These are phyloP conservation scores for Opisthograptis luteolata DNA, from an alignment of 2,888 invertebrate genomes.

Conservation along the genomic window DNA sequence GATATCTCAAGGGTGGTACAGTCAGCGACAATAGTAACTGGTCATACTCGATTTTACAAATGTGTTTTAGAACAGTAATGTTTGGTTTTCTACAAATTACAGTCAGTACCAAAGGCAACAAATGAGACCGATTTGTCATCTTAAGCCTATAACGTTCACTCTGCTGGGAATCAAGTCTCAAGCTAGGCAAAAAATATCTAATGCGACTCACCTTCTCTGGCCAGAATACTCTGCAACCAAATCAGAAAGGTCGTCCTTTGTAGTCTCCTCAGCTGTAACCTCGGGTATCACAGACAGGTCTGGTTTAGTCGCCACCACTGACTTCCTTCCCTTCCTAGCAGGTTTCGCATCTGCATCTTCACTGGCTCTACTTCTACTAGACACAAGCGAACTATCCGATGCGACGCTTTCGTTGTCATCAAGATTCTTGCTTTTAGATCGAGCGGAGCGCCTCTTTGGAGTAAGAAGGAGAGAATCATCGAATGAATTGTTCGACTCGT, in stretches of 20 bases:
- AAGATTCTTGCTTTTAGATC: constrained; percentile 45
- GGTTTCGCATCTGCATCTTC: constrained; percentile 45
- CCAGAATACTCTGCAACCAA: constrained; percentile 59
- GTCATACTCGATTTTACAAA: too few relatives aligned
- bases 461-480: constrained; percentile 56
- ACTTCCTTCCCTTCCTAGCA: constrained; percentile 61
- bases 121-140: too few relatives aligned
- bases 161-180: too few relatives aligned
- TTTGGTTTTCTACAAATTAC: too few relatives aligned
- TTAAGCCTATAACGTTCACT: too few relatives aligned
- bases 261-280: constrained; percentile 57
- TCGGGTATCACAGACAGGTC: constrained; percentile 79
- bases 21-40: too few relatives aligned
- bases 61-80: too few relatives aligned
- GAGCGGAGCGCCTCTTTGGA: constrained; percentile 54
- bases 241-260: constrained; percentile 40
- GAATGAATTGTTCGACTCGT: constrained; percentile 50
- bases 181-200: too few relatives aligned
- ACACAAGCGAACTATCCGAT: constrained; percentile 63
- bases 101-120: too few relatives aligned
- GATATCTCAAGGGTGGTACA: too few relatives aligned
- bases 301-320: constrained; percentile 60
- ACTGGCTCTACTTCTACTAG: constrained; percentile 51
- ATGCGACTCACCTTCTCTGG: constrained; percentile 60
- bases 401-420: constrained; percentile 69